Base-by-base conservation (phyloP, 2,797 vertebrate species). In the Malurus leucopterus region DNA sequence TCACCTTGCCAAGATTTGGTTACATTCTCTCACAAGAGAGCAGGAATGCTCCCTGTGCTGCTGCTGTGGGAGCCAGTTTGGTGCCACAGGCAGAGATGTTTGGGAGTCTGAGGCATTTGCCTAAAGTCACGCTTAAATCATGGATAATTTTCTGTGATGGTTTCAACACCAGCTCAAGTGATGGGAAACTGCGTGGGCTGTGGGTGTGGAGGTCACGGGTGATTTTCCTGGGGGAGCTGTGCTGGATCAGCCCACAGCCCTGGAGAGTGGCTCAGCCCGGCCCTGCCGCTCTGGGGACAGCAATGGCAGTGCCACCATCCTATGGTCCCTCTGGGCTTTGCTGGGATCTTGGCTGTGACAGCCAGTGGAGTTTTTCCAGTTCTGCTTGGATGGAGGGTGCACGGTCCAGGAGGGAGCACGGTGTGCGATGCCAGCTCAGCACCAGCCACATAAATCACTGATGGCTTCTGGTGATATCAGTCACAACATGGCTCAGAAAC, bases 361-460 rank as follows among this genome's bases (percentile, higher is more conserved):
- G 54, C 32, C 5, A 0, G 6, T 2, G 38, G 19, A 43, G 64
- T 69, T 76, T 76, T 78, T 51, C 54, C 44, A 5, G 67, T 44
- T 53, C 67, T 8, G 1, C n/a, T 26, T 10, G 5, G 46, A 38
- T 24, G 0, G 3, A 21, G 22, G 29, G 59, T 0, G 0, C 0
- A 0, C 2, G 0, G 0, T 7, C 36, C 0, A 1, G 43, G 71
- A 55, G 23, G 54, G 68, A 80, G 86, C 55, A 0, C 7, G 0
- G 53, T 1, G 12, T 11, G 30, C 7, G 0, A 0, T 29, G 34
- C 57, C 59, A 10, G 59, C 73, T 55, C 69, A 47, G 69, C 78
- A 21, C 30, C 69, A 20, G 41, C 59, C 5, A 0, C 62, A 5
- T 5, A 20, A 34, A 8, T 43, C 5, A 0, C 65, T 29, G 12